Evolutionary conservation across 2,113 vertebrate species (phyloP), one percentile per base, ranked within the genome.

Genomic region (Odocoileus hemionus): DNA sequence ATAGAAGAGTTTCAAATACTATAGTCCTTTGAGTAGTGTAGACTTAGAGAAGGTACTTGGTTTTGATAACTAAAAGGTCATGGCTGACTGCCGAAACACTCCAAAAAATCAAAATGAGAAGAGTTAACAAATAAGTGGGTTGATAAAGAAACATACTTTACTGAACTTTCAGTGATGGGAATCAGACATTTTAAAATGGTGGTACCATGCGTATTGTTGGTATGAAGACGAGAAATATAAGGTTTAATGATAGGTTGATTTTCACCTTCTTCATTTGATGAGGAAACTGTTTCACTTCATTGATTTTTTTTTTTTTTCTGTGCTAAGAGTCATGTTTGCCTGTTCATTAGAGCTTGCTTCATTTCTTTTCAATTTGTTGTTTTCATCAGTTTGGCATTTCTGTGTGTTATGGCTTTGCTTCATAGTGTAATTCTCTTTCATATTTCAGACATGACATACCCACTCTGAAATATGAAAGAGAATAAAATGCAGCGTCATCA

Each of bases 321-420:
- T 39, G 14, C 93, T 90, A 82, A 93, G 80, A 96, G 94, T 89
- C 26, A 1, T 67, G 54, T 91, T 95, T 28, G 3, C 92, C 87
- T 92, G 78, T 92, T 98, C 97, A 94, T 98, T 93, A 97, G 89
- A 47, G 61, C 52, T 91, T 79, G 92, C 96, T 98, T 98, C 97
- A 97, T 96, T 97, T 97, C 95, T 97, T 95, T 96, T 97, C 96
- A 91, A 57, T 96, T 76, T 28, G 0, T 89, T 86, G 82, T 80
- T 86, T 82, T 13, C 67, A 84, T 94, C 93, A 28, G 1, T 85
- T 91, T 94, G 86, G 57, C 93, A 94, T 54, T 67, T 96, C 88
- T 95, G 0, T 60, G 10, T 57, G 89, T 36, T 45, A 84, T 52
- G 57, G 39, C 74, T 45, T 25, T 93, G 74, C 74, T 84, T 67